These are phyloP conservation scores for Musca domestica DNA, from an alignment of 1,140 invertebrate species.

Conservation along the genomic window DNA sequence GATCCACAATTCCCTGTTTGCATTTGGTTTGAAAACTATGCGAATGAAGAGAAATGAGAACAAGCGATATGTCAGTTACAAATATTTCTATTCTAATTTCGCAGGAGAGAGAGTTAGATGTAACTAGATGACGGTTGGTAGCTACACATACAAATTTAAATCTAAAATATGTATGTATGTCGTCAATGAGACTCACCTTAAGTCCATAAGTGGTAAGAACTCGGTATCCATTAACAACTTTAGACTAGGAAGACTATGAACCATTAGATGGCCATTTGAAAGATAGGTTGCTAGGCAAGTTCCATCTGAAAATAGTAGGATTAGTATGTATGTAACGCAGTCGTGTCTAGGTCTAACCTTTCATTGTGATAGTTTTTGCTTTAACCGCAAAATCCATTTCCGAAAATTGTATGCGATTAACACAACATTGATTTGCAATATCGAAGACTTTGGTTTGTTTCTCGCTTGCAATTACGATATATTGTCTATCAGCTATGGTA, in stretches of 20 bases:
- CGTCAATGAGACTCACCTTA: slow-evolving; percentile 69
- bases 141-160: neutral
- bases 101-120: neutral
- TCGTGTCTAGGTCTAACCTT: slow-evolving; percentile 65
- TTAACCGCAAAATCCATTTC: slow-evolving; percentile 90
- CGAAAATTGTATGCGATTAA: slow-evolving; percentile 80
- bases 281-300: slow-evolving; percentile 91
- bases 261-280: slow-evolving; percentile 87
- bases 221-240: slow-evolving; percentile 87
- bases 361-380: slow-evolving; percentile 88
- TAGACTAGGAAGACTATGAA: slow-evolving; percentile 91
- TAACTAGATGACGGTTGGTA: no score
- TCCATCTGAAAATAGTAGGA: slow-evolving; percentile 69
- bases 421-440: slow-evolving; percentile 90
- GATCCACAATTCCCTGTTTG: slow-evolving; percentile 93
- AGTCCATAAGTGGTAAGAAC: slow-evolving; percentile 88
- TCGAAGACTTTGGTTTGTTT: slow-evolving; percentile 93
- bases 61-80: neutral
- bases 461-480: slow-evolving; percentile 89
- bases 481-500: slow-evolving; percentile 78
- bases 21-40: slow-evolving; percentile 86
- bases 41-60: neutral
- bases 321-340: neutral
- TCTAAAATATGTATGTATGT: neutral
- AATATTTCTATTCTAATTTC: neutral